Conservation (phyloP, 2,888 invertebrate genomes). For the Nomada fucata region DNA sequence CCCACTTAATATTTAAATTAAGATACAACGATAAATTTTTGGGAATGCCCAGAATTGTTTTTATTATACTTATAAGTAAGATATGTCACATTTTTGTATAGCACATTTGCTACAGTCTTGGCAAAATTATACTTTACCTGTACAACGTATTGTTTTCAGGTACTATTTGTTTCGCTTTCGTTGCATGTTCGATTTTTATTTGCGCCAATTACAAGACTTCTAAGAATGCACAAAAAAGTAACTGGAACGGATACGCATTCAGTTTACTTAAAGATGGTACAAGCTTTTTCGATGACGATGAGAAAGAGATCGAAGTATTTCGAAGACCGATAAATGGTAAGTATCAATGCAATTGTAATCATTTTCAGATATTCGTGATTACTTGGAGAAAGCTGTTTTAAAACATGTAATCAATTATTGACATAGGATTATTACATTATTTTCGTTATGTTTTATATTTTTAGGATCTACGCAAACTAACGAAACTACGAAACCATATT, state of each 20-base stretch:
- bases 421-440: not conserved
- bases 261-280: slow-evolving; percentile 86
- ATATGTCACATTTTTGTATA: not conserved
- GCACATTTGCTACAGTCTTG: not conserved
- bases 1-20: slow-evolving; percentile 87
- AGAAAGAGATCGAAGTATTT: slow-evolving; percentile 85
- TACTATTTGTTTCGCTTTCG: slow-evolving; percentile 85
- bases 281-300: slow-evolving; percentile 85
- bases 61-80: slow-evolving; percentile 90
- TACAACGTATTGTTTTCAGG: slow-evolving; percentile 82
- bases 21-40: slow-evolving; percentile 88
- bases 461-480: slow-evolving; percentile 59
- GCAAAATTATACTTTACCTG: slow-evolving; percentile 7
- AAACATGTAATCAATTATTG: not conserved
- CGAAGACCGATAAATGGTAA: slow-evolving; percentile 82
- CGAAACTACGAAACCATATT: slow-evolving; percentile 87
- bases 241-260: slow-evolving; percentile 86
- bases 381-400: not conserved
- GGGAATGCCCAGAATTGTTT: slow-evolving; percentile 91
- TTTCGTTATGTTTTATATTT: slow-evolving; percentile 34
- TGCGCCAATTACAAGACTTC: slow-evolving; percentile 85
- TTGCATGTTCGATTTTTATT: slow-evolving; percentile 86
- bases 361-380: not conserved
- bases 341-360: slow-evolving; percentile 1
- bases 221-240: slow-evolving; percentile 80